phyloP scores from a whole-genome alignment of 2,113 vertebrate genomes.

The Panthera tigris region DNA sequence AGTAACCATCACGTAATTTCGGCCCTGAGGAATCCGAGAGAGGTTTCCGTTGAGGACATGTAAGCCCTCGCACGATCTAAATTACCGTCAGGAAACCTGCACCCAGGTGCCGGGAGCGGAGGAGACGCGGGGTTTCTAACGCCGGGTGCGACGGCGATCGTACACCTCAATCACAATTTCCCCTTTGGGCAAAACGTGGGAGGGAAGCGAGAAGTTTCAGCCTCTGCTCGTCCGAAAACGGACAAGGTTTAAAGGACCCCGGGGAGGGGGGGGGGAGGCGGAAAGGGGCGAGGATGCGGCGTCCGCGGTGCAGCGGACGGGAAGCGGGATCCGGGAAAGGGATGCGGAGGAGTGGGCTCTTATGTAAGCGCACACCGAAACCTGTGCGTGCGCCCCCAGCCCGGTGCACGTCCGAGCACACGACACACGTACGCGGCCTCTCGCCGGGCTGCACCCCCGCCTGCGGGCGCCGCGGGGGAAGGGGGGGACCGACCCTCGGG shows the following conservation, averaged over 20 bases:
- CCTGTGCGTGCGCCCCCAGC: background rate
- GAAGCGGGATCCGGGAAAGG: background rate
- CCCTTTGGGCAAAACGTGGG: background rate
- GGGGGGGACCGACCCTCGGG: background rate
- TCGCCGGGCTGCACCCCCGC: background rate
- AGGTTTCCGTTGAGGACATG: background rate
- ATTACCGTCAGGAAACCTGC: background rate
- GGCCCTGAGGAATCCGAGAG: background rate
- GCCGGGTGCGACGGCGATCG: background rate
- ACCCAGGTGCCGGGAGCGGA: background rate
- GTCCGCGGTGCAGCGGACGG: background rate
- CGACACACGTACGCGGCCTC: background rate
- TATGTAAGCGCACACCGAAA: slow-evolving; percentile 62
- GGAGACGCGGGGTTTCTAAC: too few species aligned
- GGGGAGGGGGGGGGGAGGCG: background rate
- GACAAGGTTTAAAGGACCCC: background rate
- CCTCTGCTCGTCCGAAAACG: background rate
- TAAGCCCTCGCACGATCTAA: background rate
- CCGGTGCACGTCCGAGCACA: background rate
- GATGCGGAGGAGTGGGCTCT: slow-evolving; percentile 67
- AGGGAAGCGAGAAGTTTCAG: slow-evolving; percentile 51
- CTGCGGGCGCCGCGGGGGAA: background rate
- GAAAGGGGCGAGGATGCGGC: background rate
- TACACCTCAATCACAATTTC: background rate
- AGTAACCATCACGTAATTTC: background rate